Percentiles rank a stretch among this genome's conserved stretches.
phyloP scores from a whole-genome alignment of 2,888 invertebrate genomes.

The Actias luna region DNA sequence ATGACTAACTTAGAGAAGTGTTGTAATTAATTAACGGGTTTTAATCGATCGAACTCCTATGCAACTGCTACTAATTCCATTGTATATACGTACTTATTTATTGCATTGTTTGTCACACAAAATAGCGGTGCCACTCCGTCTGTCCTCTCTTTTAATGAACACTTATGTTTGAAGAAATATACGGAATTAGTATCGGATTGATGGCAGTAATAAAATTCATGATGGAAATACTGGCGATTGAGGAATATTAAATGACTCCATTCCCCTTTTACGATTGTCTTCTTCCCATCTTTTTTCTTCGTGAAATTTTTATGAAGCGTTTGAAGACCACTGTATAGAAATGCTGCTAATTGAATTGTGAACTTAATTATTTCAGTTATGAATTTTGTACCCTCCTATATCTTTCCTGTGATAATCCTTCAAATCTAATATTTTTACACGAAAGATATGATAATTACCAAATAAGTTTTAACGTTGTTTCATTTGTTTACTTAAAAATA shows the following conservation, averaged over 20 bases:
- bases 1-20: too few relatives aligned
- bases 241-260: slow-evolving; percentile 10
- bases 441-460: slow-evolving; percentile 56
- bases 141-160: slow-evolving; percentile 41
- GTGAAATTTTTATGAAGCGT: not conserved
- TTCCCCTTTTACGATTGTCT: slow-evolving; percentile 10
- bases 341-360: not conserved
- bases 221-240: slow-evolving; percentile 9
- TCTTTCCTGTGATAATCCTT: slow-evolving; percentile 67
- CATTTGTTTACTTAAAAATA: slow-evolving; percentile 2
- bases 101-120: not conserved
- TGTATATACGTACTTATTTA: not conserved
- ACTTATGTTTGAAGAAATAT: slow-evolving; percentile 28
- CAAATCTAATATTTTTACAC: slow-evolving; percentile 68
- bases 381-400: not conserved
- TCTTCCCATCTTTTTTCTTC: not conserved
- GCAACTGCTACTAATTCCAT: too few relatives aligned
- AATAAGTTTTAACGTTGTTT: slow-evolving; percentile 29
- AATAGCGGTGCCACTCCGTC: slow-evolving; percentile 56
- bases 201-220: slow-evolving; percentile 11
- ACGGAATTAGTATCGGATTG: slow-evolving; percentile 11
- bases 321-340: not conserved
- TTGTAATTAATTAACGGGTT: too few relatives aligned
- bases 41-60: too few relatives aligned
- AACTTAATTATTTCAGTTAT: not conserved